Evolutionary conservation across 2,888 invertebrate genomes (phyloP).

Genomic region (Octodonta nipae): DNA sequence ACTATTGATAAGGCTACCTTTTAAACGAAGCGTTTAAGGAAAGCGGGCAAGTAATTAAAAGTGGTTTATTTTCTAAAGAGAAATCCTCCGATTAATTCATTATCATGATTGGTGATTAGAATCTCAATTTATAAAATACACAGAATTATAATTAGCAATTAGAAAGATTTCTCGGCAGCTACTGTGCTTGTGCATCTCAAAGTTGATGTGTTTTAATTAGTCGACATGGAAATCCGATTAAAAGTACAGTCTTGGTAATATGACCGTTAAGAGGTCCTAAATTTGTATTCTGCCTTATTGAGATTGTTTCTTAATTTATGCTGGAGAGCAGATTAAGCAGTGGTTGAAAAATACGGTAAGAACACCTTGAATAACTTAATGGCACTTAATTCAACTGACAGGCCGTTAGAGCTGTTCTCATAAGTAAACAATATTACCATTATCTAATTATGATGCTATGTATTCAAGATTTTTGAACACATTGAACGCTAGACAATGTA

Average conservation of each 20-base stretch:
- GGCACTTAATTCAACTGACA: too few species aligned
- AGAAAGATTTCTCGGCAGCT: constrained; percentile 33
- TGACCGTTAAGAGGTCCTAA: constrained; percentile 33
- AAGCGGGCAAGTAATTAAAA: constrained; percentile 31
- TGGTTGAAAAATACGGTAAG: too few species aligned
- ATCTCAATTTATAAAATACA: constrained; percentile 39
- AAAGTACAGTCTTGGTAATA: constrained; percentile 32
- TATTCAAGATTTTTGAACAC: too few species aligned
- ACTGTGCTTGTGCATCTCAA: too few species aligned
- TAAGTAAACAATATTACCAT: too few species aligned
- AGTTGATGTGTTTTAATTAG: constrained; percentile 37
- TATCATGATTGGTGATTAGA: constrained; percentile 38
- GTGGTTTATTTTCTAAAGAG: constrained; percentile 29
- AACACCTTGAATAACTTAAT: too few species aligned
- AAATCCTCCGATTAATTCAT: constrained; percentile 36
- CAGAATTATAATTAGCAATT: constrained; percentile 39
- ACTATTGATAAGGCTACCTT: constrained; percentile 15
- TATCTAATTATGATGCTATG: too few species aligned
- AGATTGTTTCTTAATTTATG: too few species aligned
- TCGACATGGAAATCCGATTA: constrained; percentile 36
- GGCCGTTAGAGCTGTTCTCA: too few species aligned
- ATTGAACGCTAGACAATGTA: too few species aligned
- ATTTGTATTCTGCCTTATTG: constrained; percentile 32
- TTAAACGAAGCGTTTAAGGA: constrained; percentile 21
- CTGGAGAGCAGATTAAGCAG: too few species aligned